phyloP scores from a whole-genome alignment of 2,888 invertebrate species.

The Acleris emargana region DNA sequence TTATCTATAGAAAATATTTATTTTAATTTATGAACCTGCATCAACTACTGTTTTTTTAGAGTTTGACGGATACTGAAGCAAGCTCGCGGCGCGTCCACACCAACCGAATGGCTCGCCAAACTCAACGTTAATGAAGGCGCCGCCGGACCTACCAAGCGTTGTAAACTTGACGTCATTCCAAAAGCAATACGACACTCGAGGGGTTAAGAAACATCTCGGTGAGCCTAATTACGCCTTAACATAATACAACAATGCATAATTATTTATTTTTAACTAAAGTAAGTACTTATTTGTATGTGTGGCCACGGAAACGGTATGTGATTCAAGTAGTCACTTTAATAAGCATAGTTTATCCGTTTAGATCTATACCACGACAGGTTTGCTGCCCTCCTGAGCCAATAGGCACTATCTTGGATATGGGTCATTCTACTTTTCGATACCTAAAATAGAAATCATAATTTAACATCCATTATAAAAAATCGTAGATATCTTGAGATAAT shows the following conservation, averaged over 20 bases:
- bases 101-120: background rate
- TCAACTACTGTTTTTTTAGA: background rate
- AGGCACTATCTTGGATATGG: too few species aligned
- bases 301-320: constrained; percentile 10
- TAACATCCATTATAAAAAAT: too few species aligned
- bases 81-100: background rate
- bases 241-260: constrained; percentile 12
- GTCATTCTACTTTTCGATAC: too few species aligned
- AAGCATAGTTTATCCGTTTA: constrained; percentile 12
- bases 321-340: constrained; percentile 27
- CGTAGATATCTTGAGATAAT: too few species aligned
- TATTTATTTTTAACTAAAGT: constrained; percentile 16
- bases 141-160: background rate
- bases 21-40: too few species aligned
- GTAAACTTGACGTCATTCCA: background rate
- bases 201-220: background rate
- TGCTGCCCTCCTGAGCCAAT: too few species aligned
- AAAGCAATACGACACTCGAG: background rate
- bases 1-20: too few species aligned
- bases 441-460: too few species aligned
- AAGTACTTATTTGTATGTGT: constrained; percentile 17
- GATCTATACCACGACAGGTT: background rate
- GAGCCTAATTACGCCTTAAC: constrained; percentile 10
- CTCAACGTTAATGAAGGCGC: background rate
- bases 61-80: background rate